A percentile compares a stretch with the other conserved stretches of the same genome.
Conservation (phyloP, 2,113 vertebrate genomes). For the Trogon melanurus region DNA sequence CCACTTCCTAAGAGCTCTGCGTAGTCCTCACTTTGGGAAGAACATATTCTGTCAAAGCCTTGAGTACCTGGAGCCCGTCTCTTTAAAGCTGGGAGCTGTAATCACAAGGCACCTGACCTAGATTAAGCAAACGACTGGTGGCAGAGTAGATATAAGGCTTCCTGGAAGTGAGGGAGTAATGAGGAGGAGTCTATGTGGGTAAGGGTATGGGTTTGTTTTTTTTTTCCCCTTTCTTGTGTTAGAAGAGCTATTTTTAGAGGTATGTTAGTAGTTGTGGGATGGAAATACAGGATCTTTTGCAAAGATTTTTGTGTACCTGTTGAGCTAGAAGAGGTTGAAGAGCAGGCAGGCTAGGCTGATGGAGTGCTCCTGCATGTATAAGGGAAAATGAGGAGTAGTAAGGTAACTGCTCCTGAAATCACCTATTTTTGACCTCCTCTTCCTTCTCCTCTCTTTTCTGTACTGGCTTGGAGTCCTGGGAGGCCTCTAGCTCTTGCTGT, state of each 20-base stretch:
- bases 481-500: neutral
- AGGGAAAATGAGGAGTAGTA: neutral
- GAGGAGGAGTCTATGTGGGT: neutral
- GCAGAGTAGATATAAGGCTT: neutral
- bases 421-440: neutral
- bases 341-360: neutral
- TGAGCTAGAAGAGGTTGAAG: neutral
- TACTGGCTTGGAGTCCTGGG: neutral
- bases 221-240: neutral
- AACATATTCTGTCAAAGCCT: neutral
- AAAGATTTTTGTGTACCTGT: neutral
- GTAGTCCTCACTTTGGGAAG: neutral
- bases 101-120: conserved; percentile 35
- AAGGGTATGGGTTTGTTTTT: neutral
- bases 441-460: neutral
- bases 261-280: neutral
- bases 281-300: neutral
- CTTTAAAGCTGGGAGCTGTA: conserved; percentile 33
- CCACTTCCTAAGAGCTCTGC: neutral
- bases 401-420: neutral
- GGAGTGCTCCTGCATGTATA: neutral
- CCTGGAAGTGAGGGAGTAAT: neutral
- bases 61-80: neutral
- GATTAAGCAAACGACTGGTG: neutral
- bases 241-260: neutral